phyloP scores from a whole-genome alignment of 1,140 invertebrate species.

The Drosophila bipectinata region DNA sequence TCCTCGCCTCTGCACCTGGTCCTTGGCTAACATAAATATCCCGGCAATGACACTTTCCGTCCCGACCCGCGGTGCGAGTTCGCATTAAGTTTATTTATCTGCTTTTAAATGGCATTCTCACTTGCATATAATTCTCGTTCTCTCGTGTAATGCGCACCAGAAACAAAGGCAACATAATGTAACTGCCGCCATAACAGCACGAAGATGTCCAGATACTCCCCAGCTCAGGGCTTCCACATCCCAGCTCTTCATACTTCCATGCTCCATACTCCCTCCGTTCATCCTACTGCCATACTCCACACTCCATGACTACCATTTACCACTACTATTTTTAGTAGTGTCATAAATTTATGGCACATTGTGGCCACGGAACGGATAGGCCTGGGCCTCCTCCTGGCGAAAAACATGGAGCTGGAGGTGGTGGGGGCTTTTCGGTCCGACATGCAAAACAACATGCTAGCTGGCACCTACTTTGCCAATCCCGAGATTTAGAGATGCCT shows the following conservation, averaged over 20 bases:
- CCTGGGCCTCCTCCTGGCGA: conserved; percentile 15
- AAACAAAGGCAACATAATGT: conserved; percentile 80
- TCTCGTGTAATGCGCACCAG: conserved; percentile 74
- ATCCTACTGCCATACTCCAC: background rate
- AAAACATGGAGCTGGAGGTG: background rate
- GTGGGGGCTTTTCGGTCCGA: conserved; percentile 34
- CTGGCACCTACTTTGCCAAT: conserved; percentile 66
- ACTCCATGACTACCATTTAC: conserved; percentile 55
- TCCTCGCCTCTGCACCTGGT: conserved; percentile 16
- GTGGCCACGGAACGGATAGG: conserved; percentile 32
- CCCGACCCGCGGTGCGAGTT: conserved; percentile 41
- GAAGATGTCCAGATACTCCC: conserved; percentile 35
- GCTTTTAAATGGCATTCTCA: conserved; percentile 79
- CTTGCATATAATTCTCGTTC: conserved; percentile 71
- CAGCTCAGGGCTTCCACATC: background rate
- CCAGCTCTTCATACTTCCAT: background rate
- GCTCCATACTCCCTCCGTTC: background rate
- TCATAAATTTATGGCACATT: conserved; percentile 81
- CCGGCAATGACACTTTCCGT: conserved; percentile 33
- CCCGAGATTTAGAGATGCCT: conserved; percentile 51
- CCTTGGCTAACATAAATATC: conserved; percentile 35
- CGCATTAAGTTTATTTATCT: conserved; percentile 80
- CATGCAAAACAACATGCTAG: conserved; percentile 70
- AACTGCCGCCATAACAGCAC: conserved; percentile 57
- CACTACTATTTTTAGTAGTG: conserved; percentile 77